phyloP scores from a whole-genome alignment of 2,888 invertebrate genomes.

The Unio pictorum region DNA sequence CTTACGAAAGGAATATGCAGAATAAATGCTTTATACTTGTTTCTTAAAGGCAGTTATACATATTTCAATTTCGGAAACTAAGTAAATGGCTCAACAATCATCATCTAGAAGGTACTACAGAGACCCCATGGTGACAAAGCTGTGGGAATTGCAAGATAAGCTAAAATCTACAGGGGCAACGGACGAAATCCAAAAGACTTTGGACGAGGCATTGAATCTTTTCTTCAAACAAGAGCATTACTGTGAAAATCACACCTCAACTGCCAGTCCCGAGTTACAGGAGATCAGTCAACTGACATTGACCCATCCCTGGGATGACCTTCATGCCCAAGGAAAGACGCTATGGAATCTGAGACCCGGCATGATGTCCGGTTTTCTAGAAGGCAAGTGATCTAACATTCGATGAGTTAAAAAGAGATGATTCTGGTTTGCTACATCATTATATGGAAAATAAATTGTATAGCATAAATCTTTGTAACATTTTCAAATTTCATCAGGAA shows the following conservation, averaged over 20 bases:
- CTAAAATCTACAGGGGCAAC: neutral
- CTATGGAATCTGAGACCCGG: slow-evolving; percentile 14
- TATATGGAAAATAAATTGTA: no score
- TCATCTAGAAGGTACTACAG: neutral
- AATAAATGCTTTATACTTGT: no score
- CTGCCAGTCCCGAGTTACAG: slow-evolving; percentile 17
- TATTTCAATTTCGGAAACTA: no score
- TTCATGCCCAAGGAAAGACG: slow-evolving; percentile 24
- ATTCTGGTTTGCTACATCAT: no score
- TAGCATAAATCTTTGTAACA: no score
- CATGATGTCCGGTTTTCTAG: slow-evolving; percentile 28
- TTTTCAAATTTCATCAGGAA: no score
- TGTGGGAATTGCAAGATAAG: neutral
- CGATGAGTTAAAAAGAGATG: no score
- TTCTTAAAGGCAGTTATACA: no score
- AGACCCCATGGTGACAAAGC: slow-evolving; percentile 1
- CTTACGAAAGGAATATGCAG: no score
- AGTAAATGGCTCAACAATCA: no score
- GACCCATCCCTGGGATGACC: slow-evolving; percentile 23
- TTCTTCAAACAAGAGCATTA: slow-evolving; percentile 7
- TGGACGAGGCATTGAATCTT: neutral
- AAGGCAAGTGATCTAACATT: slow-evolving; percentile 17
- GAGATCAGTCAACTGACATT: slow-evolving; percentile 13
- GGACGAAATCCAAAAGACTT: slow-evolving; percentile 2
- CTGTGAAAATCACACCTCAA: slow-evolving; percentile 19